Base-by-base conservation (phyloP, 2,797 vertebrate species). In the Philypnodon macrostomus region DNA sequence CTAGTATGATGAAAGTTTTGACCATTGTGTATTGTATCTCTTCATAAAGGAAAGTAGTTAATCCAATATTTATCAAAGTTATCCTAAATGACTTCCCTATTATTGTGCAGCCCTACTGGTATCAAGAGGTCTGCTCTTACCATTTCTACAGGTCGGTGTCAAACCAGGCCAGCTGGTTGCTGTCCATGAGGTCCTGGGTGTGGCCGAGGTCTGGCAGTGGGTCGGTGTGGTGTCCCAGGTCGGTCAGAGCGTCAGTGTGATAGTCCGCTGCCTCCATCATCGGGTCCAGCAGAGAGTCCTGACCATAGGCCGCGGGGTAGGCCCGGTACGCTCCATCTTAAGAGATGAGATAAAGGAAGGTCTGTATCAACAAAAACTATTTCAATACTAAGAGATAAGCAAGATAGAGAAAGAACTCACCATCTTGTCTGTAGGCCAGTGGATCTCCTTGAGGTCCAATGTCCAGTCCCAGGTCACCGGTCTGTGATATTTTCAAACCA, bases 151-250 rank as follows among this genome's bases (percentile, higher is more conserved):
- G 93, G 92, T 99, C 97, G 62, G 97, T 99, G 90, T 99, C 97
- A 85, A 98, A 99, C 97, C 97, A 99, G 92, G 97, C 96, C 94
- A 99, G 93, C 93, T 99, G 97, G 93, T 97, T 99, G 91, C 95
- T 95, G 75, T 98, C 96, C 94, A 99, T 99, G 89, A 99, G 93
- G 88, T 99, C 96, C 89, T 97, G 97, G 90, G 92, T 91, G 67
- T 98, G 97, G 53, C 96, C 95, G 51, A 99, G 93, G 76, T 98
- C 97, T 48, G 97, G 96, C 81, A 98, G 88, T 19, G 95, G 93
- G 77, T 99, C 96, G 47, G 96, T 94, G 53, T 96, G 95, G 80
- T 97, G 97, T 64, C 98, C 96, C 75, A 95, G 92, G 81, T 93
- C 95, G 2, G 96, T 94, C 83, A 98, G 93, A 81, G 95, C 89